phyloP scores from a whole-genome alignment of 2,113 vertebrate genomes.

The Corythaixoides concolor region DNA sequence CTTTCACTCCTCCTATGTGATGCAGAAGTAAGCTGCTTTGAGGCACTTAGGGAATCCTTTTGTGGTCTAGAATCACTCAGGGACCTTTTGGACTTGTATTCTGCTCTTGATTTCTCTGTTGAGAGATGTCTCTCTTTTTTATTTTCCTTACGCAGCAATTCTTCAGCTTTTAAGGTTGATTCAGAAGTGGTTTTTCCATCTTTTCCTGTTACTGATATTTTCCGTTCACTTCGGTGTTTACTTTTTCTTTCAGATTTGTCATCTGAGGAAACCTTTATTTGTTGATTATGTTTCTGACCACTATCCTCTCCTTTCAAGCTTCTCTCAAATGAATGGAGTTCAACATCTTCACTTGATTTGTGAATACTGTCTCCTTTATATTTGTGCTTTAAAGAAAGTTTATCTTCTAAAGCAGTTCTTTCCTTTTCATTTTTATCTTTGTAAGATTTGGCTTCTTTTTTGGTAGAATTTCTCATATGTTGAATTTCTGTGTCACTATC shows the following conservation, averaged over 20 bases:
- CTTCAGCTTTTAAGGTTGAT: constrained; percentile 75
- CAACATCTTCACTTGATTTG: constrained; percentile 68
- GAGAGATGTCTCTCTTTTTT: constrained; percentile 77
- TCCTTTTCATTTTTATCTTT: constrained; percentile 89
- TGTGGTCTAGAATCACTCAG: constrained; percentile 80
- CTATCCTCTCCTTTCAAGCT: constrained; percentile 68
- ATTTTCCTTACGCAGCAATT: constrained; percentile 78
- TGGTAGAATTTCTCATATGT: constrained; percentile 62
- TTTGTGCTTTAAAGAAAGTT: constrained; percentile 75
- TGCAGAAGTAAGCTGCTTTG: constrained; percentile 59
- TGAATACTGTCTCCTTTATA: constrained; percentile 78
- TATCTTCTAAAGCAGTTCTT: constrained; percentile 81
- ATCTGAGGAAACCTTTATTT: constrained; percentile 74
- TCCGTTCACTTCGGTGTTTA: constrained; percentile 88
- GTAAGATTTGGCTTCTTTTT: constrained; percentile 73
- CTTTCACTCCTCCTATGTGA: constrained; percentile 74
- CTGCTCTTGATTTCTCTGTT: constrained; percentile 77
- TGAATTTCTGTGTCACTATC: constrained; percentile 74
- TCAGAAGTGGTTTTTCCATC: constrained; percentile 79
- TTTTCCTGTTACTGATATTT: constrained; percentile 70
- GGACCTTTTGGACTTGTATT: constrained; percentile 77
- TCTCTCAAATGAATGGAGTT: constrained; percentile 73
- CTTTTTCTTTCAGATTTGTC: constrained; percentile 87
- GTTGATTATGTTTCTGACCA: constrained; percentile 75
- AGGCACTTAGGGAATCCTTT: constrained; percentile 77